Conservation (phyloP, 2,113 vertebrate genomes). For the Lepus europaeus region DNA sequence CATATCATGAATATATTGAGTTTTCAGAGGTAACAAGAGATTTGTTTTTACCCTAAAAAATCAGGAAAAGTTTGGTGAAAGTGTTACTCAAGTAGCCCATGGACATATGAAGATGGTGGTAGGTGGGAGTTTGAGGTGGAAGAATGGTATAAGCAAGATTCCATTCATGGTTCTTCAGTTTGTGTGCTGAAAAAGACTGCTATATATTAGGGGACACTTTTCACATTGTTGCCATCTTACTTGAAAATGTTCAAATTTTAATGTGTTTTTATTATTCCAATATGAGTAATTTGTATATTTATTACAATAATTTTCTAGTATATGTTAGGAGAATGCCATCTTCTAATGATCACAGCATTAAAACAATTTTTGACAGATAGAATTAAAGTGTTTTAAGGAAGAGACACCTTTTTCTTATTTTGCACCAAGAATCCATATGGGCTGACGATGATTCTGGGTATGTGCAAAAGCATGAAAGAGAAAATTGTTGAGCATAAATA, state of each 20-base stretch:
- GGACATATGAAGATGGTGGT: neutral
- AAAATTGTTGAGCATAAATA: neutral
- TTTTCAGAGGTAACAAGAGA: slow-evolving; percentile 34
- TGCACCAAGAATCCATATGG: neutral
- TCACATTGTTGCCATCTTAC: neutral
- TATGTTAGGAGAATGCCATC: neutral
- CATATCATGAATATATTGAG: neutral
- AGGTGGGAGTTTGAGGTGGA: neutral
- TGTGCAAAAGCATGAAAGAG: slow-evolving; percentile 22
- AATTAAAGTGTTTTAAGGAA: slow-evolving; percentile 38
- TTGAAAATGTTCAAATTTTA: slow-evolving; percentile 44
- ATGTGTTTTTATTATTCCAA: slow-evolving; percentile 1
- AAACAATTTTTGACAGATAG: neutral
- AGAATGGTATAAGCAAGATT: neutral
- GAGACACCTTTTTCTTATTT: neutral
- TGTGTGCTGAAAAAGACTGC: neutral
- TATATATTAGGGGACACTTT: neutral
- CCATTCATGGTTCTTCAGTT: neutral
- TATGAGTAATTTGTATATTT: neutral
- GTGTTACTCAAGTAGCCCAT: neutral
- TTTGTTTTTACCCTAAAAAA: slow-evolving; percentile 60
- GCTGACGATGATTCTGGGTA: slow-evolving; percentile 6
- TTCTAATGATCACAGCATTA: neutral
- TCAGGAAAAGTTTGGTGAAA: slow-evolving; percentile 1
- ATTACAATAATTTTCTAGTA: slow-evolving; percentile 53